phyloP scores from a whole-genome alignment of 2,797 vertebrate species.

The Eleutherodactylus coqui region DNA sequence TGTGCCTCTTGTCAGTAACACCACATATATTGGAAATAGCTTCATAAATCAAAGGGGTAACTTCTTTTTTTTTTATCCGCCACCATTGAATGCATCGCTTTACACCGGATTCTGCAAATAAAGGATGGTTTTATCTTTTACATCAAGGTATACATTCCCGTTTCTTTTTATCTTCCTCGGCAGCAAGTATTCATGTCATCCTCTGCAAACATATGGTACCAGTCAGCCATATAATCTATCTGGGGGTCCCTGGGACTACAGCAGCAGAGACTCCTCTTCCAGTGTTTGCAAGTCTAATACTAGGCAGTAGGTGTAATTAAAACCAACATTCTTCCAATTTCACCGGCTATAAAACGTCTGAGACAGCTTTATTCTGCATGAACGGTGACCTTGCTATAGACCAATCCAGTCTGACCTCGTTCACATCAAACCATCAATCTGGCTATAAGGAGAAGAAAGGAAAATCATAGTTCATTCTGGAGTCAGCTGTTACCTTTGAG shows the following conservation, averaged over 20 bases:
- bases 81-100: conserved; percentile 35
- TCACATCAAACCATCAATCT: conserved; percentile 59
- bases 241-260: conserved; percentile 60
- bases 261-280: conserved; percentile 62
- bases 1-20: conserved; percentile 64
- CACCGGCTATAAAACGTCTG: conserved; percentile 62
- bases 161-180: background rate
- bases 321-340: conserved; percentile 67
- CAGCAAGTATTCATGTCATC: conserved; percentile 58
- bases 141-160: background rate
- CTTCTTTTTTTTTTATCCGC: conserved; percentile 1
- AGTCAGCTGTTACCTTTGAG: conserved; percentile 60
- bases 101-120: conserved; percentile 45
- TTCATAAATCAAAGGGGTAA: conserved; percentile 59
- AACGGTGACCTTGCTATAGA: conserved; percentile 52
- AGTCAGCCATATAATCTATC: conserved; percentile 65
- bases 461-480: conserved; percentile 54
- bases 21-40: conserved; percentile 61
- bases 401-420: conserved; percentile 50
- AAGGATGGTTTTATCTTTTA: conserved; percentile 54
- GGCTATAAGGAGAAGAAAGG: conserved; percentile 49
- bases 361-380: conserved; percentile 59
- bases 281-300: conserved; percentile 61
- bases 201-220: conserved; percentile 60
- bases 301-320: conserved; percentile 66